phyloP scores from a whole-genome alignment of 2,888 invertebrate genomes.

The Athripsodes cinereus region DNA sequence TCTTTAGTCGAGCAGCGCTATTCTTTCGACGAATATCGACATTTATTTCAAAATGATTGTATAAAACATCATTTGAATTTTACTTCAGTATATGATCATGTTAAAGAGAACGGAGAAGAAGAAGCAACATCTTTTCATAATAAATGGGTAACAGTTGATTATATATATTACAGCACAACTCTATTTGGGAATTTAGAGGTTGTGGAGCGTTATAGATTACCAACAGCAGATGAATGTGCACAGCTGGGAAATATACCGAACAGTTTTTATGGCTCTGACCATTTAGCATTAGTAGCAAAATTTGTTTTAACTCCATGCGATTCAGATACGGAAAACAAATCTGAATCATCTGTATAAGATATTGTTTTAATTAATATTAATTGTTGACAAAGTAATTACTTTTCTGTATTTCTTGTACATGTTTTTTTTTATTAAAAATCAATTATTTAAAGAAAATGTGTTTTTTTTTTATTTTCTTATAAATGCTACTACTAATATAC shows the following conservation, averaged over 20 bases:
- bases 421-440: no score
- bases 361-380: no score
- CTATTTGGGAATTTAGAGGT: conserved; percentile 41
- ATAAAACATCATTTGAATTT: conserved; percentile 63
- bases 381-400: no score
- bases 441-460: no score
- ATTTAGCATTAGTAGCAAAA: conserved; percentile 69
- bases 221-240: conserved; percentile 54
- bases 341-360: no score
- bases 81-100: conserved; percentile 61
- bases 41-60: conserved; percentile 53
- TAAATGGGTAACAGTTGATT: conserved; percentile 78
- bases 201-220: conserved; percentile 59
- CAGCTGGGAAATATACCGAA: conserved; percentile 66
- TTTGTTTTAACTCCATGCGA: conserved; percentile 40
- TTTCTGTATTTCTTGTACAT: no score
- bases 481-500: no score
- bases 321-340: neutral
- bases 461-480: no score
- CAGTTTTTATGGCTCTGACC: conserved; percentile 69
- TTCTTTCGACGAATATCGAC: conserved; percentile 29
- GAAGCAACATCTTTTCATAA: conserved; percentile 76
- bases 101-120: conserved; percentile 35
- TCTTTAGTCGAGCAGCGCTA: conserved; percentile 3
- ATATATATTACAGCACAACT: conserved; percentile 66